Base-by-base conservation (phyloP, 2,797 vertebrate genomes). In the Eupleurogrammus muticus region DNA sequence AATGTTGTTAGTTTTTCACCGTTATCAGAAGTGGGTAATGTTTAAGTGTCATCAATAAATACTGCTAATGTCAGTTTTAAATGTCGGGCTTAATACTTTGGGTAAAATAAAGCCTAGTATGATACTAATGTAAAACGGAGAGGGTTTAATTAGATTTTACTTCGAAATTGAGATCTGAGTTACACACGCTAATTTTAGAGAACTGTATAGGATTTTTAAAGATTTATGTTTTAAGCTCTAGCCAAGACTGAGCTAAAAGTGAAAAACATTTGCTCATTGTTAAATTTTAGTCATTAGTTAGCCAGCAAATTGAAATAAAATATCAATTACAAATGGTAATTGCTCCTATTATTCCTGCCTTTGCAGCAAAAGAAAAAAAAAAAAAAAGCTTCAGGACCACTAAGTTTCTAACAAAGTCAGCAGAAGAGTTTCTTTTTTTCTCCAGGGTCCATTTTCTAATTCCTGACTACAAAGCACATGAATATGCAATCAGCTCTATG, bases 311-410 rank as follows among this genome's bases (percentile, higher is more conserved):
- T 24, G 7, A 36, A 17, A 50, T 20, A 5, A 68, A 60, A 40
- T 20, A 54, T 55, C 5, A 35, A 57, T 61, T 47, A 40, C 10
- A 60, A 54, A 52, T 67, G 40, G 34, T 42, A 73, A 59, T 38
- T 47, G 44, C n/a, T 52, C 4, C 9, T 42, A 32, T 49, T 42
- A 40, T 58, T 56, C 34, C 50, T 38, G 21, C 35, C 19, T 19
- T 20, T 61, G 19, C 46, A 60, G 56, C 9, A n/a, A n/a, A n/a
- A n/a, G n/a, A n/a, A n/a, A n/a, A n/a, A n/a, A n/a, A n/a, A n/a
- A 53, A 63, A 52, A 57, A 48, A 3, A 10, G 10, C 8, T 51
- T 57, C 11, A 46, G 58, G 47, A 44, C 34, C 28, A 69, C 40
- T 54, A 49, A 20, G 4, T 44, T 46, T 60, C 19, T 12, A 5